Conservation (phyloP, 2,888 invertebrate genomes). For the Incurvaria masculella region DNA sequence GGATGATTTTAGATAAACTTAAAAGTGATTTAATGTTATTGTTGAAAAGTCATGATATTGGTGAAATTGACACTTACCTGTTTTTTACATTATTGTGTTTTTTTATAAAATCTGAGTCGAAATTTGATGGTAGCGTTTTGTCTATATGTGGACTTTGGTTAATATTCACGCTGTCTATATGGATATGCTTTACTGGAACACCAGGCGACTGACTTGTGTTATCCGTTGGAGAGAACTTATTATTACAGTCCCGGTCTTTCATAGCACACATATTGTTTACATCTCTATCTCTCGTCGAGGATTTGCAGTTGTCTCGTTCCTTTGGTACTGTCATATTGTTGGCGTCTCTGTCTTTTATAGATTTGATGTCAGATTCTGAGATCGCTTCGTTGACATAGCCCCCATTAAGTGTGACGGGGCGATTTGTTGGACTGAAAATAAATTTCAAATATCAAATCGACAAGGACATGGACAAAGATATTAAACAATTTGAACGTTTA, state of each 20-base stretch:
- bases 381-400: slow-evolving; percentile 80
- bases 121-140: slow-evolving; percentile 14
- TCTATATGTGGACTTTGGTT: slow-evolving; percentile 13
- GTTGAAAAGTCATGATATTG: too few relatives aligned
- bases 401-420: slow-evolving; percentile 68
- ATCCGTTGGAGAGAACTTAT: background rate
- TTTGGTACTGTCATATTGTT: background rate
- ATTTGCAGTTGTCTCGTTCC: background rate
- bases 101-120: slow-evolving; percentile 22
- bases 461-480: too few relatives aligned
- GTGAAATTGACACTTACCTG: slow-evolving; percentile 52
- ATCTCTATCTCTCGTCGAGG: background rate
- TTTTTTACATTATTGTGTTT: slow-evolving; percentile 61
- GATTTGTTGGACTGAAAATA: slow-evolving; percentile 62
- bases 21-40: too few relatives aligned
- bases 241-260: background rate
- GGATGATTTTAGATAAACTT: too few relatives aligned
- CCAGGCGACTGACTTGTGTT: background rate
- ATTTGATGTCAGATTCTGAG: slow-evolving; percentile 56
- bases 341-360: slow-evolving; percentile 6
- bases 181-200: slow-evolving; percentile 15
- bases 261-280: background rate
- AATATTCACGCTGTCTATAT: slow-evolving; percentile 19
- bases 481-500: background rate
- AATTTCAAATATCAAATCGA: too few relatives aligned